A percentile compares a stretch with the other conserved stretches of the same genome.
Evolutionary conservation across 2,797 vertebrate species (phyloP).

Genomic region (Hypotaenidia okinawae): DNA sequence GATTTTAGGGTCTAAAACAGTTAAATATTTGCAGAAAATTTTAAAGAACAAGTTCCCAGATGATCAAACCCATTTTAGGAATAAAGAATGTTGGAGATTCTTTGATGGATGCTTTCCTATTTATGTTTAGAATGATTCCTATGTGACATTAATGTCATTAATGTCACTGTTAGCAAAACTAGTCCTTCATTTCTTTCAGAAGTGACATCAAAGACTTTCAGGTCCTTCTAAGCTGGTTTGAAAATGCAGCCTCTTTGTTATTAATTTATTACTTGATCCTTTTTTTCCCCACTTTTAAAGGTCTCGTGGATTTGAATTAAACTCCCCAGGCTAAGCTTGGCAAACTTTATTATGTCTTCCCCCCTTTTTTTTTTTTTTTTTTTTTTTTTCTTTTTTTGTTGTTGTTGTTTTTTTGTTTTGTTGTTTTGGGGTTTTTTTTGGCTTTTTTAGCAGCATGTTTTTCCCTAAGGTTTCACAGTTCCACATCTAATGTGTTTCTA

Average conservation of each 20-base stretch:
- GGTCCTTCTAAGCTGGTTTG: background rate
- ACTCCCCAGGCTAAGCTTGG: background rate
- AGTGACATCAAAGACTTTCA: background rate
- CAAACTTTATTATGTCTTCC: background rate
- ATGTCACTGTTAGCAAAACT: background rate
- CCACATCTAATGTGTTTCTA: background rate
- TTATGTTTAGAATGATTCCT: background rate
- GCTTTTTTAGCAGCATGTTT: background rate
- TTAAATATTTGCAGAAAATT: background rate
- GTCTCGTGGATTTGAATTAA: background rate
- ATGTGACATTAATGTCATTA: background rate
- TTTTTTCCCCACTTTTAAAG: background rate
- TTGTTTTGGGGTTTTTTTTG: no score
- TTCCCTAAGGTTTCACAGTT: background rate
- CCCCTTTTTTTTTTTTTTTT: accelerated
- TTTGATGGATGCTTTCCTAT: background rate
- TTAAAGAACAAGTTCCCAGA: background rate
- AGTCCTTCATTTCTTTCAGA: background rate
- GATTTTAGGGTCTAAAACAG: background rate
- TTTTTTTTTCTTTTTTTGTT: no score
- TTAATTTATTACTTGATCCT: background rate
- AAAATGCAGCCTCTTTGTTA: background rate
- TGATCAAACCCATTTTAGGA: background rate
- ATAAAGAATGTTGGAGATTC: background rate
- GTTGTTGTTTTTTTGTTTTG: no score